Percentiles rank a stretch among this genome's conserved stretches.
These are phyloP conservation scores for Orthosia gracilis DNA, from an alignment of 2,888 invertebrate species.

Conservation along the genomic window DNA sequence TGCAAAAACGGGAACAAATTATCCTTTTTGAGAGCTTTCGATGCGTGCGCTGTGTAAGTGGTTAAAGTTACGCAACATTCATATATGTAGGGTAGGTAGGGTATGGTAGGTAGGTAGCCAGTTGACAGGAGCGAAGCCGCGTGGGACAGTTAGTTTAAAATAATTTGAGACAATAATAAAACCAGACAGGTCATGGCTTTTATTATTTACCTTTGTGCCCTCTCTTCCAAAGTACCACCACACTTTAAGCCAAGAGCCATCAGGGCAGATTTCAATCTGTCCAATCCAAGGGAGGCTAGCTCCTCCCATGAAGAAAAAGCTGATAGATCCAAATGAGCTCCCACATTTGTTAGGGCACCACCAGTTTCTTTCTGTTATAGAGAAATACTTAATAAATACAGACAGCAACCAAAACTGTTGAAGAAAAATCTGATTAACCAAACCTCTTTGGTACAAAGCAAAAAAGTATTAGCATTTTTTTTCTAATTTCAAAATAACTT, in stretches of 20 bases:
- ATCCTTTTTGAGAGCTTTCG: no score
- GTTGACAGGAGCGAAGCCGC: no score
- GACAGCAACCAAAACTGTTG: neutral
- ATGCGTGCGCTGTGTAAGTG: no score
- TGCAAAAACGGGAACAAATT: no score
- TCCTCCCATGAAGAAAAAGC: conserved; percentile 99
- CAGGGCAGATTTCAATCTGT: conserved; percentile 98
- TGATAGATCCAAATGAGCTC: conserved; percentile 99
- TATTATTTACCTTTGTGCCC: conserved; percentile 95
- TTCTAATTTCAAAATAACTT: conserved; percentile 67
- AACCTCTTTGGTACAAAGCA: neutral
- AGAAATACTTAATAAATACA: neutral
- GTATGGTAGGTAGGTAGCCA: no score
- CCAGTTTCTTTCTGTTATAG: conserved; percentile 96
- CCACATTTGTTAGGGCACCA: conserved; percentile 97
- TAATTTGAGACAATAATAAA: neutral
- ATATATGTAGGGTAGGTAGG: no score
- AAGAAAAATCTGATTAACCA: neutral
- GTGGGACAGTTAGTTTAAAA: no score
- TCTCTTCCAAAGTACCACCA: conserved; percentile 99
- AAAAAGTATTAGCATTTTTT: neutral
- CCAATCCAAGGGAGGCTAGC: conserved; percentile 98
- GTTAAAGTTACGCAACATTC: no score
- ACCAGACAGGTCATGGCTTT: no score
- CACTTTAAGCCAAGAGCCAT: conserved; percentile 99